phyloP scores from a whole-genome alignment of 2,797 vertebrate genomes.

The Kryptopterus vitreolus region DNA sequence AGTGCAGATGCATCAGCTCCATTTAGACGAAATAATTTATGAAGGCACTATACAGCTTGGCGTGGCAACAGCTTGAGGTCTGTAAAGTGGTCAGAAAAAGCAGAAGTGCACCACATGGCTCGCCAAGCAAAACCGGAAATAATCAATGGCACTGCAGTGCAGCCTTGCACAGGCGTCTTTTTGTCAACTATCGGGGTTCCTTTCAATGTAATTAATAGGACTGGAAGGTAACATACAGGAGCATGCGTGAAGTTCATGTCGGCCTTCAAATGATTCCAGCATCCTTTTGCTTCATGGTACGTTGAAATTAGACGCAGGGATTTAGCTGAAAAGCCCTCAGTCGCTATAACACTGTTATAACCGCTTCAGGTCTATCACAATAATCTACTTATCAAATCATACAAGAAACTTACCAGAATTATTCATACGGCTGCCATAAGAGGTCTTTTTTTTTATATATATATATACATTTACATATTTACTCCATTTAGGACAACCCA shows the following conservation, averaged over 20 bases:
- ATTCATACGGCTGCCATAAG: slow-evolving; percentile 17
- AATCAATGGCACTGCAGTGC: slow-evolving; percentile 40
- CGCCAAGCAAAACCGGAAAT: slow-evolving; percentile 13
- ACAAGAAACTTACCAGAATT: not conserved
- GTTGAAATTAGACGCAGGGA: too few relatives aligned
- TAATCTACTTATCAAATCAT: not conserved
- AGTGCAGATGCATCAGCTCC: slow-evolving; percentile 44
- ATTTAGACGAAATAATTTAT: slow-evolving; percentile 55
- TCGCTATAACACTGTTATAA: not conserved
- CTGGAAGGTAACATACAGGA: too few relatives aligned
- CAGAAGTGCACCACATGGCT: slow-evolving; percentile 18
- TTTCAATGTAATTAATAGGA: not conserved
- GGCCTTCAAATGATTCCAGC: not conserved
- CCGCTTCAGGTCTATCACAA: not conserved
- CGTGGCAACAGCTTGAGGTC: slow-evolving; percentile 29
- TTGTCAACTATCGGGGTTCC: not conserved
- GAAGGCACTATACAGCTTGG: slow-evolving; percentile 37
- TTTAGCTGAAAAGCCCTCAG: not conserved
- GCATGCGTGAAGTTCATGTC: not conserved
- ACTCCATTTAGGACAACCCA: not conserved
- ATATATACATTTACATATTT: not conserved
- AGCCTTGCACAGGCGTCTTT: not conserved
- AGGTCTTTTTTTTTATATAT: not conserved
- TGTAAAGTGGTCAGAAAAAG: slow-evolving; percentile 36
- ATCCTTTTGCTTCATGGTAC: not conserved